Evolutionary conservation across 2,888 invertebrate genomes (phyloP), one percentile per base, ranked within the genome.

Genomic region (Pseudococcus viburni): DNA sequence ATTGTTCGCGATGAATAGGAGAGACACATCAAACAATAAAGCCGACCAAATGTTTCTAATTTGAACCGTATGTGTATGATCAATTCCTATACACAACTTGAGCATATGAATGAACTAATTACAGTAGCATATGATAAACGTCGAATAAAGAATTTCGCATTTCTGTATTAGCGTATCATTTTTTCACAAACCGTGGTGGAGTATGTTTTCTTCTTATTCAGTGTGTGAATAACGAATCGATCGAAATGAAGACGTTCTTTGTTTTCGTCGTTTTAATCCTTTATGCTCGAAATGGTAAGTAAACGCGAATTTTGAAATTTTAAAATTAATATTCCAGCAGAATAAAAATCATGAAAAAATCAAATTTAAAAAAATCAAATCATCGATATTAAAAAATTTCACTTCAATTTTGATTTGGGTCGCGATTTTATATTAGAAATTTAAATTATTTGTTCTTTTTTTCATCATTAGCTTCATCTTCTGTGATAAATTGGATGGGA

Each of bases 401-500:
- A 64, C 1, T 33, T 33, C 3, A 33, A 3, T 33, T 33, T 33
- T 33, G 1, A 22, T 22, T 22, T 22, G 7, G 19, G 3, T 11
- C 9, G n/a, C 26, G 59, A 59, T 33, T 17, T 17, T 17, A 26
- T 4, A 33, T 17, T 0, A 73, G 33, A 33, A 73, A 83, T 46
- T 19, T 0, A 46, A 83, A 83, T 46, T 83, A 46, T 83, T 83
- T 4, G 0, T 83, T 12, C 4, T 19, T 83, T 83, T 83, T 46
- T 46, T 83, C 46, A 3, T 17, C 2, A 22, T 19, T 39, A 4
- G 9, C 19, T 19, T 64, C 64, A 5, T 64, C 42, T 22, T 85
- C 85, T n/a, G 51, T 86, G 12, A 73, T 73, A 39, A 86, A 73
- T 19, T 86, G 86, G 17, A 86, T 73, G 11, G 86, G 86, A 86